Evolutionary conservation across 1,140 invertebrate genomes (phyloP).

Genomic region (Diploscapter pachys): DNA sequence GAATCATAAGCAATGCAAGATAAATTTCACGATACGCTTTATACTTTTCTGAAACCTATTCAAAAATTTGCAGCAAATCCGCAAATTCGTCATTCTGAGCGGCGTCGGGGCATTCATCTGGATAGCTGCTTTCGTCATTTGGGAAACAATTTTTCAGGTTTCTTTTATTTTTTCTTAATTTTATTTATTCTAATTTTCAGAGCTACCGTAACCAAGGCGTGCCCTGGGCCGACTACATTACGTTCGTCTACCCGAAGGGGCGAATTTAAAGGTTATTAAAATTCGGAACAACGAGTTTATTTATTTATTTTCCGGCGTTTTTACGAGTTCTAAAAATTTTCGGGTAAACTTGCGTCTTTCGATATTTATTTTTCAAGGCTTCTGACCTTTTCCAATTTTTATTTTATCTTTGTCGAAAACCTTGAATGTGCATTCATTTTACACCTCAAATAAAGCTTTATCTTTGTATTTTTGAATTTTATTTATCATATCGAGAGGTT

Average conservation of each 20-base stretch:
- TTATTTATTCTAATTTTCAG: conserved; percentile 5
- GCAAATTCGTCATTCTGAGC: conserved; percentile 9
- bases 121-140: conserved; percentile 1
- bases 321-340: neutral
- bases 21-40: no score
- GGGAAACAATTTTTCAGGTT: conserved; percentile 16
- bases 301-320: neutral
- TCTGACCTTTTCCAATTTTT: neutral
- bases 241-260: conserved; percentile 15
- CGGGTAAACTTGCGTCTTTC: neutral
- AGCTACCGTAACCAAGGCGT: conserved; percentile 3
- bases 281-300: neutral
- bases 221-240: conserved; percentile 7
- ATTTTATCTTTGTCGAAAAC: neutral
- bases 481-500: no score
- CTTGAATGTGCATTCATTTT: neutral
- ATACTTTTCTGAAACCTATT: no score
- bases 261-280: conserved; percentile 1
- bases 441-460: no score
- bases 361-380: neutral
- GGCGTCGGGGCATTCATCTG: neutral
- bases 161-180: neutral
- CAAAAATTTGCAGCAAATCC: neutral
- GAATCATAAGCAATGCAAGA: no score
- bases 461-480: no score